These are phyloP conservation scores for Drosophila setifemur DNA, from an alignment of 1,140 invertebrate species.

Conservation along the genomic window DNA sequence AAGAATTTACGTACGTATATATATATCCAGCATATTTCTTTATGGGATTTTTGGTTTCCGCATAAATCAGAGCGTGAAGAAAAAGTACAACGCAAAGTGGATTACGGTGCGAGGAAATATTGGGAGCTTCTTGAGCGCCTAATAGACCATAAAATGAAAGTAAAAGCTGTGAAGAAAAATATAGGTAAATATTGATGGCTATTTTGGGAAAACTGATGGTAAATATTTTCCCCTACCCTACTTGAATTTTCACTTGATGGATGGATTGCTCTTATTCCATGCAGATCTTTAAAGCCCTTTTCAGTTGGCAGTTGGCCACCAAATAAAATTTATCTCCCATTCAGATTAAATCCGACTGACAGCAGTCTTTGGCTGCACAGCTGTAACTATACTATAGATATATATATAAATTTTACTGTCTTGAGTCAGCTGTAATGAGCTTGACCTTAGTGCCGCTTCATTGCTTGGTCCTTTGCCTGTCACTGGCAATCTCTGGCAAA, in stretches of 20 bases:
- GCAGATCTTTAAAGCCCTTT: not conserved
- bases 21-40: slow-evolving; percentile 49
- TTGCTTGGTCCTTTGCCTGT: slow-evolving; percentile 3
- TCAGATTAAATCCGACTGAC: slow-evolving; percentile 29
- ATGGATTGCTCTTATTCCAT: slow-evolving; percentile 7
- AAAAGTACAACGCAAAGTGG: slow-evolving; percentile 9
- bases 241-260: not conserved
- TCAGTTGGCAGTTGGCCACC: slow-evolving; percentile 15
- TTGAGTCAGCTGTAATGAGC: slow-evolving; percentile 39
- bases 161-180: slow-evolving; percentile 21
- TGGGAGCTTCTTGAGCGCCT: slow-evolving; percentile 16
- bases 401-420: not conserved
- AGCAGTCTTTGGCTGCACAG: slow-evolving; percentile 25
- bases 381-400: slow-evolving; percentile 19
- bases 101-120: not conserved
- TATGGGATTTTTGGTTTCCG: slow-evolving; percentile 48
- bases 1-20: slow-evolving; percentile 3
- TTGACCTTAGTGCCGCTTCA: slow-evolving; percentile 25
- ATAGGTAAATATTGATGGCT: not conserved
- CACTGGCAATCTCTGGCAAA: slow-evolving; percentile 16
- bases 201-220: too few relatives aligned
- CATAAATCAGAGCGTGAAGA: slow-evolving; percentile 54
- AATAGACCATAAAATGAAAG: slow-evolving; percentile 33
- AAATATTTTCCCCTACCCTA: not conserved
- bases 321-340: slow-evolving; percentile 25